phyloP scores from a whole-genome alignment of 2,888 invertebrate genomes.

The Callimorpha dominula region DNA sequence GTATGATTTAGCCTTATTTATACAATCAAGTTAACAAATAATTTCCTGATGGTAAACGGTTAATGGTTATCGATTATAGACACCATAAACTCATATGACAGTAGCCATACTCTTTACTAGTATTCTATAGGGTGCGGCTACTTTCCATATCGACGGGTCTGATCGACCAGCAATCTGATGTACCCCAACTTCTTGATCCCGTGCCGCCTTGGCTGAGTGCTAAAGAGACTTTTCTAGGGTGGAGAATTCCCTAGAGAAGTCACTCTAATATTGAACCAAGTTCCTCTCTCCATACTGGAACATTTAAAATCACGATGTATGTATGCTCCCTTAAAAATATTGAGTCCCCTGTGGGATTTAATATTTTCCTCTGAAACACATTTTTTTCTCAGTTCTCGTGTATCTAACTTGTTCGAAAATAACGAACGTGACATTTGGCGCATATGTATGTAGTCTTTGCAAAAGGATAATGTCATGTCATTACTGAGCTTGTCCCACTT shows the following conservation, averaged over 20 bases:
- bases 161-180: background rate
- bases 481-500: constrained; percentile 38
- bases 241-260: too few relatives aligned
- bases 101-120: too few relatives aligned
- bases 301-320: background rate
- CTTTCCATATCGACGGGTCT: too few relatives aligned
- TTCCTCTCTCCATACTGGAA: background rate
- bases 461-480: constrained; percentile 28
- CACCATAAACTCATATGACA: too few relatives aligned
- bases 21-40: too few relatives aligned
- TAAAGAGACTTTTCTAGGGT: background rate
- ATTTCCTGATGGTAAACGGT: too few relatives aligned
- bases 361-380: background rate
- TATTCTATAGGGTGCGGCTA: too few relatives aligned
- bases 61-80: too few relatives aligned
- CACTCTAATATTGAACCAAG: too few relatives aligned
- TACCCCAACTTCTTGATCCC: background rate
- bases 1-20: too few relatives aligned
- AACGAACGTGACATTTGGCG: background rate
- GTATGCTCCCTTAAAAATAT: background rate
- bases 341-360: background rate
- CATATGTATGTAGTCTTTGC: background rate
- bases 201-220: background rate
- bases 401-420: constrained; percentile 4
- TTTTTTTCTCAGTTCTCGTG: background rate